Evolutionary conservation across 2,888 invertebrate genomes (phyloP).

Genomic region (Mesodorylaimus sp.): DNA sequence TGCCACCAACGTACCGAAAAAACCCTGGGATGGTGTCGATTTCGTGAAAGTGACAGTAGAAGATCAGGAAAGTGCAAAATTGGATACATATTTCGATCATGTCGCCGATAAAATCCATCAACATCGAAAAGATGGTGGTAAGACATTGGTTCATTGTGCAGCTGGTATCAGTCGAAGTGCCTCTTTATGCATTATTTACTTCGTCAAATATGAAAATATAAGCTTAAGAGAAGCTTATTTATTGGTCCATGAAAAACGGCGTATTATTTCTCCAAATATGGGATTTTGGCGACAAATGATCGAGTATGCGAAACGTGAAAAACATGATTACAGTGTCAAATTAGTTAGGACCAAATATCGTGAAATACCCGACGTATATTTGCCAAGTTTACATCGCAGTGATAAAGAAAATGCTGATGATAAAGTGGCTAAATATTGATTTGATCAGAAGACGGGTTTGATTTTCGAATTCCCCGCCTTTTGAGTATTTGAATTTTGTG

Average conservation of each 20-base stretch:
- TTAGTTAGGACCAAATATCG: not conserved
- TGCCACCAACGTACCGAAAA: not conserved
- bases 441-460: too few relatives aligned
- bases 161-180: not conserved
- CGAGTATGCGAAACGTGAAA: not conserved
- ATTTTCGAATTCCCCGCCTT: too few relatives aligned
- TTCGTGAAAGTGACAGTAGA: not conserved
- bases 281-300: conserved; percentile 2
- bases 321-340: not conserved
- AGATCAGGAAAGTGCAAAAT: not conserved
- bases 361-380: not conserved
- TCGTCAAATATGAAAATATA: not conserved
- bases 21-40: not conserved
- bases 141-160: not conserved
- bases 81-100: not conserved
- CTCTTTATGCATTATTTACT: not conserved
- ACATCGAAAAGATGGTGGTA: not conserved
- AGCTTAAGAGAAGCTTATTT: not conserved
- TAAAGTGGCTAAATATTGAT: too few relatives aligned
- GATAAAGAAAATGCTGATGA: too few relatives aligned
- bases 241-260: not conserved
- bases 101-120: not conserved
- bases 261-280: conserved; percentile 12
- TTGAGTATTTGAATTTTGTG: too few relatives aligned
- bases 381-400: too few relatives aligned